A percentile compares a stretch with the other conserved stretches of the same genome.
phyloP scores from a whole-genome alignment of 2,888 invertebrate species.

The Tridacna crocea region DNA sequence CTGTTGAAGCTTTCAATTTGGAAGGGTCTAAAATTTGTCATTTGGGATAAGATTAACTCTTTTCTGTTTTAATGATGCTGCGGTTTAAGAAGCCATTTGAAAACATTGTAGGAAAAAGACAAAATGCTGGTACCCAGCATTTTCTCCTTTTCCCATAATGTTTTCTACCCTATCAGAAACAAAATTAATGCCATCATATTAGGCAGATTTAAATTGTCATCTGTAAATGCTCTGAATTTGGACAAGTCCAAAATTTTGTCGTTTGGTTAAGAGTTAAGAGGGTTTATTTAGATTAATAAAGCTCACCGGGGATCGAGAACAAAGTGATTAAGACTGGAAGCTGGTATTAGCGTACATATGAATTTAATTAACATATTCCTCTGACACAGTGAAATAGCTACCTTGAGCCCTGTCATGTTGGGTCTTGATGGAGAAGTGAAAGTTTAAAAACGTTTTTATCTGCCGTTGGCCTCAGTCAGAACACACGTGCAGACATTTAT shows the following conservation, averaged over 20 bases:
- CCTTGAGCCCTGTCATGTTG: conserved; percentile 18
- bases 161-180: too few species aligned
- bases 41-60: not conserved
- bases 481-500: conserved; percentile 12
- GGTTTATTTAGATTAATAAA: conserved; percentile 52
- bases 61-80: too few species aligned
- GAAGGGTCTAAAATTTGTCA: not conserved
- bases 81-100: too few species aligned
- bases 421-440: conserved; percentile 19
- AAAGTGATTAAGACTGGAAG: conserved; percentile 21
- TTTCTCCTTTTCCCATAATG: too few species aligned
- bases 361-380: conserved; percentile 49
- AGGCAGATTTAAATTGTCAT: not conserved
- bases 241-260: too few species aligned
- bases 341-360: conserved; percentile 41
- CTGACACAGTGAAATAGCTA: conserved; percentile 27
- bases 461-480: not conserved
- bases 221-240: not conserved
- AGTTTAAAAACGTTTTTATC: conserved; percentile 17
- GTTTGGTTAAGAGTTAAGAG: conserved; percentile 10
- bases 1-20: not conserved
- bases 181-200: too few species aligned
- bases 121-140: too few species aligned
- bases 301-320: conserved; percentile 39
- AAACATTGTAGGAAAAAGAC: too few species aligned